phyloP scores from a whole-genome alignment of 2,113 vertebrate genomes.

The Perognathus longimembris region DNA sequence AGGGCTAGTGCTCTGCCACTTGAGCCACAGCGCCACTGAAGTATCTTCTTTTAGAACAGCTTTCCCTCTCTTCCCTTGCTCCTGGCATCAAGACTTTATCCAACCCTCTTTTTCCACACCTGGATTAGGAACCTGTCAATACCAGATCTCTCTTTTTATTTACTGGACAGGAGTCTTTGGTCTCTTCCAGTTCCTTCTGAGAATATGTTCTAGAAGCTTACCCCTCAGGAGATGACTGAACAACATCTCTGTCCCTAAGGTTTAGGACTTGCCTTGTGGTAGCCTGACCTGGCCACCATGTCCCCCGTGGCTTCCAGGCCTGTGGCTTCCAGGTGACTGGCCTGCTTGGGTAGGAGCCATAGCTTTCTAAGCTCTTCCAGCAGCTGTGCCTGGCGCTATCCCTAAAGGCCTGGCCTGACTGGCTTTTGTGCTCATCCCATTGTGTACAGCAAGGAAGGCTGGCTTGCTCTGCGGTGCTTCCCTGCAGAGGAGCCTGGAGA shows the following conservation, averaged over 20 bases:
- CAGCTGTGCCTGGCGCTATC: neutral
- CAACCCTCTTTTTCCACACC: neutral
- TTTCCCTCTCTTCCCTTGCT: neutral
- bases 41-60: too few relatives aligned
- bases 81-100: neutral
- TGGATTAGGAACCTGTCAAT: neutral
- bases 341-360: neutral
- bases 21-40: too few relatives aligned
- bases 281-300: neutral
- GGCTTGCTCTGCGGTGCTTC: neutral
- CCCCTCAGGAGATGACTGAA: neutral
- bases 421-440: neutral
- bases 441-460: slow-evolving; percentile 7
- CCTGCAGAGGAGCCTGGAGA: neutral
- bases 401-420: neutral
- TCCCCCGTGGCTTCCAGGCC: neutral
- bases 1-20: too few relatives aligned
- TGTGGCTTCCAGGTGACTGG: neutral
- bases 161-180: neutral
- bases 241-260: neutral
- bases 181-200: slow-evolving; percentile 38
- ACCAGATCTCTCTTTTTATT: neutral
- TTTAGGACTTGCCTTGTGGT: neutral
- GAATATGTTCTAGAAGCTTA: slow-evolving; percentile 58
- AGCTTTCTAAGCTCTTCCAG: neutral